Evolutionary conservation across 2,113 vertebrate genomes (phyloP), one percentile per base, ranked within the genome.

Genomic region (Saccopteryx leptura): DNA sequence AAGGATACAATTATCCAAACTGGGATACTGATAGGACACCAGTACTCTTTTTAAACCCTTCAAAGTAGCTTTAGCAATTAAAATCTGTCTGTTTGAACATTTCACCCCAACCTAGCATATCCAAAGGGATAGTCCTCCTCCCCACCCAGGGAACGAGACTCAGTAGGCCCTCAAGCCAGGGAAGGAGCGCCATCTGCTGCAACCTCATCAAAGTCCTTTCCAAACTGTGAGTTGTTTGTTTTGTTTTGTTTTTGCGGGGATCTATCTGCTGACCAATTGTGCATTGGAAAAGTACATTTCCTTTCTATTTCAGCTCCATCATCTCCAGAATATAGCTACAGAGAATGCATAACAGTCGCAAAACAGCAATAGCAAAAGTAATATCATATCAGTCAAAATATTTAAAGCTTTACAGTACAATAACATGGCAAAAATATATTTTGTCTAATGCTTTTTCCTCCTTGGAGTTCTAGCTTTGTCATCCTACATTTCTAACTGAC

Each of bases 151-250:
- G 68, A 17, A 24, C 1, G 39, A 48, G 54, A 12, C 39, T 19
- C 39, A 21, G 9, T 10, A 13, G 46, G n/a, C 9, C 33, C 58
- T 54, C 81, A 63, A 8, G 33, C 60, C 96, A 76, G 69, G 79
- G 26, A n/a, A 89, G 96, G 82, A 89, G 95, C 83, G 95, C 95
- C 96, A 97, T 82, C 96, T 97, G 74, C 96, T 87, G 97, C 50
- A 58, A 50, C 63, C 81, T 94, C 52, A 23, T 52, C 90, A 72
- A 79, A 94, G 81, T 93, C 91, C 50, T 61, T 79, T 82, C 33
- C 31, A 26, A 6, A 13, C 21, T 10, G 24, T 18, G 7, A 33
- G 71, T 68, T 18, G 72, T 39, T 39, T 39, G 39, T 39, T 39
- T 39, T 39, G 39, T 39, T 39, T 39, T 39, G 39, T 19, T 18